Conservation (phyloP, 2,888 invertebrate genomes). For the Tortrix viridana region DNA sequence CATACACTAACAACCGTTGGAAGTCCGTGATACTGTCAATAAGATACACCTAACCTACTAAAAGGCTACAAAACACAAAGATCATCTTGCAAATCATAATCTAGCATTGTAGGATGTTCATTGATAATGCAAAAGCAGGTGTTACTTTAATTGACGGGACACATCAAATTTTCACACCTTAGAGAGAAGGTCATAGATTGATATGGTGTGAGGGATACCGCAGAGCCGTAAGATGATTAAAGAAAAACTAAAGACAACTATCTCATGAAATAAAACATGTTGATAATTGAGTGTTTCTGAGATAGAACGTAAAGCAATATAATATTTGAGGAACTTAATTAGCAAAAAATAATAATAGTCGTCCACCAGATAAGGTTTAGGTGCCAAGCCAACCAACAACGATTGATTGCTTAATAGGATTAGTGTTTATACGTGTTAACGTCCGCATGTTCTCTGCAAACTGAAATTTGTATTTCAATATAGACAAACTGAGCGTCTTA, state of each 20-base stretch:
- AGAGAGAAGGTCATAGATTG: constrained; percentile 20
- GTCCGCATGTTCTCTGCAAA: constrained; percentile 9
- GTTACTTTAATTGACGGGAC: constrained; percentile 30
- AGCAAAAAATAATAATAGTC: no score
- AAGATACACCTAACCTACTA: no score
- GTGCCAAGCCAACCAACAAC: not conserved
- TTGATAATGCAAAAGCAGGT: constrained; percentile 30
- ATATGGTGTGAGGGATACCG: constrained; percentile 10
- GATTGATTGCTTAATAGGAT: not conserved
- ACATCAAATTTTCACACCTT: constrained; percentile 39
- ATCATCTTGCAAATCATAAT: constrained; percentile 8
- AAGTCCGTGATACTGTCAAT: not conserved
- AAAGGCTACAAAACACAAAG: not conserved
- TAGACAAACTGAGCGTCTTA: not conserved
- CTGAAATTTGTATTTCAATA: not conserved
- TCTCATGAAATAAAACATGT: no score
- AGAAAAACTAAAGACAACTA: not conserved
- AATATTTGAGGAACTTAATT: no score
- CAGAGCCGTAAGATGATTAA: constrained; percentile 8
- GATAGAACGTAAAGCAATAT: no score
- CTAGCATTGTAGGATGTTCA: not conserved
- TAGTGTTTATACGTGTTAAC: not conserved
- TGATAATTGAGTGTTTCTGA: no score
- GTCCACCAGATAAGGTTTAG: not conserved
- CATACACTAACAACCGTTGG: no score